Percentiles rank a stretch among this genome's conserved stretches.
These are phyloP conservation scores for Onychorhynchus coronatus DNA, from an alignment of 2,113 vertebrate genomes.

Conservation along the genomic window DNA sequence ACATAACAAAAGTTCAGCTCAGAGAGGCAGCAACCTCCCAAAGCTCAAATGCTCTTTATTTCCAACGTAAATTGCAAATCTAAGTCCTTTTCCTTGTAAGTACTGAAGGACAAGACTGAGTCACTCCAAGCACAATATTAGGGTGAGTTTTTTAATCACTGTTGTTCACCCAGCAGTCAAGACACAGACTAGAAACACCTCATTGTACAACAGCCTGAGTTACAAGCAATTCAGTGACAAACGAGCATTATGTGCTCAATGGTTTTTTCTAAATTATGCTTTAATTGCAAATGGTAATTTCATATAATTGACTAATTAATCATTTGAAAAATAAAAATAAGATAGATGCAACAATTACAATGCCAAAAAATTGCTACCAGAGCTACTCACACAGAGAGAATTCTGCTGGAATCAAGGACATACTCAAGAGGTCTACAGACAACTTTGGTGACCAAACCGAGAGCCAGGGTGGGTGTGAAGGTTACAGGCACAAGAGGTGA, in stretches of 20 bases:
- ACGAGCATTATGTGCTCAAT: slow-evolving; percentile 4
- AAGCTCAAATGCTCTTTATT: slow-evolving; percentile 18
- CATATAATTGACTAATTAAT: slow-evolving; percentile 56
- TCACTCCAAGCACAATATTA: background rate
- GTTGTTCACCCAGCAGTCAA: background rate
- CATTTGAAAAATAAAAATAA: slow-evolving; percentile 24
- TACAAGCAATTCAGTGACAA: slow-evolving; percentile 37
- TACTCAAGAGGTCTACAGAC: background rate
- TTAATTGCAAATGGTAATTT: slow-evolving; percentile 62
- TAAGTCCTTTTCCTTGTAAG: background rate
- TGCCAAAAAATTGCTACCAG: background rate
- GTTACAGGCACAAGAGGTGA: background rate
- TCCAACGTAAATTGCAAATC: slow-evolving; percentile 4
- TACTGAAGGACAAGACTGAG: slow-evolving; percentile 26
- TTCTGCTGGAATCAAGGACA: background rate
- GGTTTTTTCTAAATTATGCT: slow-evolving; percentile 45
- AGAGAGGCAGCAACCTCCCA: background rate
- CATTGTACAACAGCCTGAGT: background rate
- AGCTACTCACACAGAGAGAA: background rate
- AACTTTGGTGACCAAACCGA: background rate
- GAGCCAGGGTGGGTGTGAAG: background rate
- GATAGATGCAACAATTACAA: background rate
- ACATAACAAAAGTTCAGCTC: background rate
- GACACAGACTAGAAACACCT: background rate
- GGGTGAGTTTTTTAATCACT: background rate